Evolutionary conservation across 2,797 vertebrate genomes (phyloP), one percentile per base, ranked within the genome.

Genomic region (Holocentrus rufus): DNA sequence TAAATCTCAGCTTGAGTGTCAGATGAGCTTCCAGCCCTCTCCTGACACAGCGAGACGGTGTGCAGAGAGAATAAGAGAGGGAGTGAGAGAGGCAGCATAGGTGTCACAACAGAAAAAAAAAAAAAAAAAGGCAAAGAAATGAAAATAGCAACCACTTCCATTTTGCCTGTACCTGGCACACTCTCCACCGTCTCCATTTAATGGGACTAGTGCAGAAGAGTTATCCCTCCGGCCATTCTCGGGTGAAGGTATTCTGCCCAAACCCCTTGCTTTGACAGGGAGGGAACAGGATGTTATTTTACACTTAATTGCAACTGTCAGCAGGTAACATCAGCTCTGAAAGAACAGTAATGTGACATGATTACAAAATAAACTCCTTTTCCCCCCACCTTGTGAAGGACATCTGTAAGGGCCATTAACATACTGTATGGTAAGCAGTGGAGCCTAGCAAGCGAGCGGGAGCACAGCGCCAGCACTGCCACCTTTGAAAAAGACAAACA

Each of bases 271-370:
- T 84, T 89, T 93, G 93, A 95, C 94, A 93, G 72, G 7, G 77
- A 84, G 83, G 94, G 94, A 95, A 94, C 93, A 95, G 95, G 93
- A 93, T 94, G 94, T 95, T 95, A 94, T 95, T 95, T 95, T 95
- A 94, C 92, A 95, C 94, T 94, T 96, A 96, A 97, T 96, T 97
- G 93, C 94, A 95, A 95, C 94, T 95, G 95, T 95, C 96, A 96
- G 94, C 93, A 91, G 89, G 94, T 92, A 93, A 95, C 93, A 92
- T 93, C 83, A 94, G 92, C 94, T 94, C 93, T 93, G 93, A 94
- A 95, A 95, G 92, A 95, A 91, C 92, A 92, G 92, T 96, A 95
- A 96, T 95, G 94, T 95, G 95, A 95, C 94, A 92, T 93, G 94
- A 95, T 94, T 95, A 91, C 92, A 93, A 95, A 96, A 95, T 94